These are phyloP conservation scores for Rhabdomys dilectus DNA, from an alignment of 2,113 vertebrate genomes.

Conservation along the genomic window DNA sequence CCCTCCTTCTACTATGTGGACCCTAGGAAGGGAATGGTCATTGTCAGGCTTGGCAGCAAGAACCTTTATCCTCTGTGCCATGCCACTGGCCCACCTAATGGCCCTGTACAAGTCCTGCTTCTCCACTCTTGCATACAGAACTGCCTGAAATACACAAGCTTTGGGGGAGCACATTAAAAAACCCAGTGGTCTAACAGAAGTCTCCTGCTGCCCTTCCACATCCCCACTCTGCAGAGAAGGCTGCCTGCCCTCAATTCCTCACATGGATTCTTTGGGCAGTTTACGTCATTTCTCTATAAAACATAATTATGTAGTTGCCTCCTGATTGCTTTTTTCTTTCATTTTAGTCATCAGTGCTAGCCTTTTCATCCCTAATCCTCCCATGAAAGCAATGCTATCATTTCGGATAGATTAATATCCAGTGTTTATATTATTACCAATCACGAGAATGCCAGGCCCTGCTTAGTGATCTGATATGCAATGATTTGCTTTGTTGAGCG, in stretches of 20 bases:
- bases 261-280: neutral
- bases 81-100: too few relatives aligned
- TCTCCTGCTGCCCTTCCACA: neutral
- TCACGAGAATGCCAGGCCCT: neutral
- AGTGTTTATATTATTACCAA: conserved; percentile 38
- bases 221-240: neutral
- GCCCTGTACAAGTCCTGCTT: accelerated
- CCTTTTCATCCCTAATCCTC: neutral
- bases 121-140: neutral
- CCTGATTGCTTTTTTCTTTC: neutral
- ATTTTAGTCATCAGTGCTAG: neutral
- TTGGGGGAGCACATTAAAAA: too few relatives aligned
- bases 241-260: neutral
- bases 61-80: neutral
- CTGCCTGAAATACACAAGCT: neutral
- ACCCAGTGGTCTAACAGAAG: neutral
- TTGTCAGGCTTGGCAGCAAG: neutral
- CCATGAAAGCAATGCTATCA: neutral
- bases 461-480: neutral
- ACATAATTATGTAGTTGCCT: neutral
- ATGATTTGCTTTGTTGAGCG: conserved; percentile 20
- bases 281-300: neutral
- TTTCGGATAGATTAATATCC: conserved; percentile 12
- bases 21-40: neutral
- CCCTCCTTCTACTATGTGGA: neutral